Evolutionary conservation across 2,113 vertebrate species (phyloP).

Genomic region (Muntiacus reevesi): DNA sequence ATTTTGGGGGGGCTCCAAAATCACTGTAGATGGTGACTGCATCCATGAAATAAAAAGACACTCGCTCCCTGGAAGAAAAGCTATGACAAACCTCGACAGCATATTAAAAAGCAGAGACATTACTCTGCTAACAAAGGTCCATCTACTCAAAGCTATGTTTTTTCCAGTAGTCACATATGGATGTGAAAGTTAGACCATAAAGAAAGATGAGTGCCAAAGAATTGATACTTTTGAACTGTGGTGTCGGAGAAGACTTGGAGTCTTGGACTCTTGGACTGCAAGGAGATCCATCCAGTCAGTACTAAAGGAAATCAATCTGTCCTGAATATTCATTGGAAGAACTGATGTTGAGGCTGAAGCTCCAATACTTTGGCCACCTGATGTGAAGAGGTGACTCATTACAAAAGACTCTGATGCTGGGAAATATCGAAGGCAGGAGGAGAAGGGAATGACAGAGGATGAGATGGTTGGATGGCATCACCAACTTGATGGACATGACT

Average conservation of each 20-base stretch:
- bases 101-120: background rate
- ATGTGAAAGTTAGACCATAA: background rate
- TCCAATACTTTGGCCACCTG: background rate
- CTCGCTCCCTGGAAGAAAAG: background rate
- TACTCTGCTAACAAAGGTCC: background rate
- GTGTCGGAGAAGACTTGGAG: background rate
- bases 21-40: background rate
- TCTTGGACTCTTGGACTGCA: background rate
- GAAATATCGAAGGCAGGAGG: background rate
- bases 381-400: background rate
- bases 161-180: background rate
- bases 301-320: background rate
- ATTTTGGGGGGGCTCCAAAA: background rate
- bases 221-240: background rate
- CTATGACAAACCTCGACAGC: background rate
- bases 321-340: background rate
- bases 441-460: background rate
- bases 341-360: background rate
- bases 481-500: background rate
- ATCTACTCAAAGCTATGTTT: background rate
- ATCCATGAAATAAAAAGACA: background rate
- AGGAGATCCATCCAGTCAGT: background rate
- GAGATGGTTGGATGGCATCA: background rate
- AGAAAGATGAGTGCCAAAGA: background rate
- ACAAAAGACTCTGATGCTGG: background rate